Base-by-base conservation (phyloP, 2,113 vertebrate genomes). In the Merops nubicus region DNA sequence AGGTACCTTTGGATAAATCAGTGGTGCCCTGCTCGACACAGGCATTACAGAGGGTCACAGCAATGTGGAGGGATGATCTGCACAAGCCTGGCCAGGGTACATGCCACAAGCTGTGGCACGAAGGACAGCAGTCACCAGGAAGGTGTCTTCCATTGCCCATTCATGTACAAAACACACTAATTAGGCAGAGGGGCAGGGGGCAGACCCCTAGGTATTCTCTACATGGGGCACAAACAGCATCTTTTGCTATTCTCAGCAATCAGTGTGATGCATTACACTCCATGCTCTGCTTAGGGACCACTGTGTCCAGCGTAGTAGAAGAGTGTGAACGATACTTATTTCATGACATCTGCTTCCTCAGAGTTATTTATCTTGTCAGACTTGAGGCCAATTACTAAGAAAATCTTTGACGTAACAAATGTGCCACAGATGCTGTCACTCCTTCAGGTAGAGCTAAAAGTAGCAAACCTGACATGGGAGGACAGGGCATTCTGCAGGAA, bases 11-110 rank as follows among this genome's bases (percentile, higher is more conserved):
- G 59, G 21, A 78, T 11, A 53, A 81, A 28, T 6, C 23, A 15
- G 6, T 31, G 48, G 62, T 72, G 38, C n/a, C 34, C 26, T 74
- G 48, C 34, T 88, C 70, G 10, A 62, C 28, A 7, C 8, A 40
- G 85, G n/a, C 2, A 0, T 18, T 15, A 7, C 1, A 0, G n/a
- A 53, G 15, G 53, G 42, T 25, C 21, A 17, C 0, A 0, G 73
- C 34, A 45, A 54, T 1, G 4, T 6, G 11, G 43, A 40, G 3
- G 6, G 54, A 82, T 15, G 45, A 22, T 34, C 36, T 91, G 50
- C 36, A 63, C 15, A 29, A 64, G 29, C 33, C 12, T n/a, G 53
- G 23, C 14, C 22, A 36, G 38, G 57, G 45, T n/a, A n/a, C 65
- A 36, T 0, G 0, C 25, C 15, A 6, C 8, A 18, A 14, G 40